Evolutionary conservation across 1,140 invertebrate genomes (phyloP).

Genomic region (Aricia agestis): DNA sequence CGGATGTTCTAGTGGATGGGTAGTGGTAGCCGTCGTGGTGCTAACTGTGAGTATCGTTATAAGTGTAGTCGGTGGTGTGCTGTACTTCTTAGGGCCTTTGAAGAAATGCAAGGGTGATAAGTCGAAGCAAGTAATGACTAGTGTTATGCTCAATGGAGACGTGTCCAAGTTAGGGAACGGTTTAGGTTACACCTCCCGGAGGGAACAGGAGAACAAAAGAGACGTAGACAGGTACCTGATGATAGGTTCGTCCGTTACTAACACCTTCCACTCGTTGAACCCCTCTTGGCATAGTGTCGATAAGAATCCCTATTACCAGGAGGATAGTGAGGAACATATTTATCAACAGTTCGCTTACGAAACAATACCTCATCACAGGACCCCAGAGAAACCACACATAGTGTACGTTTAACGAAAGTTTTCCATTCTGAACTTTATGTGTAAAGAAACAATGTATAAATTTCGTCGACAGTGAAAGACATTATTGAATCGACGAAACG

Average conservation of each 20-base stretch:
- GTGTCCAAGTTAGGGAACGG: constrained; percentile 72
- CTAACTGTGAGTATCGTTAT: constrained; percentile 77
- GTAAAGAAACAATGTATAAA: constrained; percentile 42
- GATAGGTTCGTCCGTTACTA: constrained; percentile 75
- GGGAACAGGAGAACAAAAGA: constrained; percentile 70
- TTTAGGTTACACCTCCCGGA: constrained; percentile 64
- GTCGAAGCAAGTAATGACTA: constrained; percentile 72
- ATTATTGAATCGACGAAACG: constrained; percentile 42
- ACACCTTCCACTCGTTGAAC: constrained; percentile 76
- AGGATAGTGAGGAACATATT: constrained; percentile 75
- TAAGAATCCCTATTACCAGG: constrained; percentile 74
- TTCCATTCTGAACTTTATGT: constrained; percentile 52
- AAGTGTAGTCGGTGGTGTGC: constrained; percentile 73
- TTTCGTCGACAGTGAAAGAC: constrained; percentile 45
- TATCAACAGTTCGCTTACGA: constrained; percentile 78
- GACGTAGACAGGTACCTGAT: constrained; percentile 77
- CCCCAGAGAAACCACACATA: constrained; percentile 78
- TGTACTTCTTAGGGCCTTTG: constrained; percentile 76
- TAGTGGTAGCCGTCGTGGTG: constrained; percentile 75
- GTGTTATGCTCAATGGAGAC: constrained; percentile 71
- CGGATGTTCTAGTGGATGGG: constrained; percentile 79
- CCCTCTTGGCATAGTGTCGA: constrained; percentile 76
- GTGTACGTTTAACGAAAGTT: constrained; percentile 78
- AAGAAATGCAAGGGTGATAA: constrained; percentile 76
- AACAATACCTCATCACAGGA: constrained; percentile 73